phyloP scores from a whole-genome alignment of 2,113 vertebrate species.

The Epinephelus moara region DNA sequence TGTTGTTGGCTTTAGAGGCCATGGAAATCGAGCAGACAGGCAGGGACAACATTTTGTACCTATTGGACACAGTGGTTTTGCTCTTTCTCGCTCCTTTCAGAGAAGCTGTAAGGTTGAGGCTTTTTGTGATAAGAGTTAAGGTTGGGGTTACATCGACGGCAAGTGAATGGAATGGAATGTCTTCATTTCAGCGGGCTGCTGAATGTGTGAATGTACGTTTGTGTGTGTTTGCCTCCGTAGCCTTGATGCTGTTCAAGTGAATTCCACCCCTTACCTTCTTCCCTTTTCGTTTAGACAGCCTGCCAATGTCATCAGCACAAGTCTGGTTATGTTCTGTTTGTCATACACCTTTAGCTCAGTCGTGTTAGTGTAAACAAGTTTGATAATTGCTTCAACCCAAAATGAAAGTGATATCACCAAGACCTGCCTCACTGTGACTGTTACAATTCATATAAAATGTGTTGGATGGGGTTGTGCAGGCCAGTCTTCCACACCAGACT shows the following conservation, averaged over 20 bases:
- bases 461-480: background rate
- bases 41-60: conserved; percentile 43
- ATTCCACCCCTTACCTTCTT: conserved; percentile 16
- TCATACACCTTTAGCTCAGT: background rate
- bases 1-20: conserved; percentile 54
- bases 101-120: conserved; percentile 5
- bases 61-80: conserved; percentile 36
- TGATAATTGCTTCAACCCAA: background rate
- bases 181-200: conserved; percentile 11
- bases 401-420: background rate
- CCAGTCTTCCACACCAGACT: background rate
- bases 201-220: conserved; percentile 3
- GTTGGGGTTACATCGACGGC: conserved; percentile 7
- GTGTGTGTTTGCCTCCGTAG: background rate
- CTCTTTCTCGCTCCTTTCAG: background rate
- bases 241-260: background rate
- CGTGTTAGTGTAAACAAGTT: background rate
- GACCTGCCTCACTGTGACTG: background rate
- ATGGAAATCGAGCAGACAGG: conserved; percentile 65
- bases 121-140: conserved; percentile 40
- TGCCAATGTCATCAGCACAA: background rate
- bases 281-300: conserved; percentile 9
- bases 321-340: background rate
- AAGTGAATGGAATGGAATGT: conserved; percentile 40
- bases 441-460: background rate